These are phyloP conservation scores for Hydrozoanthus gracilis DNA, from an alignment of 92 coral and sea anemone species.

Conservation along the genomic window DNA sequence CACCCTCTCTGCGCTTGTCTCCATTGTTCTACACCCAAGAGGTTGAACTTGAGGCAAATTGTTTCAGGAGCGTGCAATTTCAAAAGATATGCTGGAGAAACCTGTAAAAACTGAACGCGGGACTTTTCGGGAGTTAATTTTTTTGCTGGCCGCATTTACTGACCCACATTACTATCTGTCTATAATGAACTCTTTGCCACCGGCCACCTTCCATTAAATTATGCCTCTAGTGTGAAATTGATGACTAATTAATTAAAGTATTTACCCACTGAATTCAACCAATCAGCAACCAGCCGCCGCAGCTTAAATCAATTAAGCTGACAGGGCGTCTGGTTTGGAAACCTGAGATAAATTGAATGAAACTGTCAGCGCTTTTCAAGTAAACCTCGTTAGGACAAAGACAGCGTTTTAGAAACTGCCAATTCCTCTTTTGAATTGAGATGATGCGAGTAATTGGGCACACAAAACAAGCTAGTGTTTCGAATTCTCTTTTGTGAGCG, in stretches of 20 bases:
- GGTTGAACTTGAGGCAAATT: neutral
- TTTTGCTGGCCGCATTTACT: slow-evolving; percentile 7
- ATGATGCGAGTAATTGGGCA: slow-evolving; percentile 63
- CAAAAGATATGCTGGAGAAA: neutral
- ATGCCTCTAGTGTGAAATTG: slow-evolving; percentile 92
- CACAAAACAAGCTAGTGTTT: slow-evolving; percentile 60
- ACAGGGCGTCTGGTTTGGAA: slow-evolving; percentile 80
- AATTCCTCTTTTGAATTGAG: slow-evolving; percentile 74
- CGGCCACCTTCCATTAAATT: slow-evolving; percentile 90
- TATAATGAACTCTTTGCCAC: neutral
- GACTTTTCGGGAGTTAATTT: neutral
- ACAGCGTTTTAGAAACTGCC: slow-evolving; percentile 91
- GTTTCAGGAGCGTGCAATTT: neutral
- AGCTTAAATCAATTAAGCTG: slow-evolving; percentile 91
- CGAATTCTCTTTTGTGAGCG: slow-evolving; percentile 2
- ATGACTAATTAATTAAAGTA: slow-evolving; percentile 99
- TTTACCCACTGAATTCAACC: slow-evolving; percentile 75
- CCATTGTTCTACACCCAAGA: slow-evolving; percentile 40
- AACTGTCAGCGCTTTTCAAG: slow-evolving; percentile 91
- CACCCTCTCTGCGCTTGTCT: slow-evolving; percentile 41
- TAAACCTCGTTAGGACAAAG: slow-evolving; percentile 95
- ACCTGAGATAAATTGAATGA: slow-evolving; percentile 78
- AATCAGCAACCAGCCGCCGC: slow-evolving; percentile 68
- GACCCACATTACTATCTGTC: slow-evolving; percentile 1
- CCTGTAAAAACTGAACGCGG: neutral